Evolutionary conservation across 2,888 invertebrate species (phyloP), one percentile per base, ranked within the genome.

Genomic region (Allacma fusca): DNA sequence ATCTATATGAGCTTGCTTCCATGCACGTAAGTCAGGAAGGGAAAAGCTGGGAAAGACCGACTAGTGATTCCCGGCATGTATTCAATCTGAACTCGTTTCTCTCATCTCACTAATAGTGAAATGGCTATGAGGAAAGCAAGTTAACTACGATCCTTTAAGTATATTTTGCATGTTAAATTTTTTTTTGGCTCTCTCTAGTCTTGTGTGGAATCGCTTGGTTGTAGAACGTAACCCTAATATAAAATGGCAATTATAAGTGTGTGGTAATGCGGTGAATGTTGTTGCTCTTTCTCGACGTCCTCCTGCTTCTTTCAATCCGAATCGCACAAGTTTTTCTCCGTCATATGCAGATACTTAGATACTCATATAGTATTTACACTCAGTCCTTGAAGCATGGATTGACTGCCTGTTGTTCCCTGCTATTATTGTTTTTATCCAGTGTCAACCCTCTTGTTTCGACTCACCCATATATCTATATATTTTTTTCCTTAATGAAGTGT

Each of bases 191-290:
- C 24, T 34, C 43, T 43, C 21, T 69, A 34, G 62, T 62, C 16
- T 7, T 62, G 62, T 62, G 26, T 62, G 62, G 26, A 62, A 62
- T 62, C 23, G 23, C 23, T 50, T 12, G 62, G 62, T 62, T 24
- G 62, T 57, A 9, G 57, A 57, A 57, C 7, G 57, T 62, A 24
- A 62, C 7, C 62, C 62, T 62, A 68, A 68, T 68, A 68, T 40
- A 64, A 71, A 74, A 65, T 74, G 65, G 65, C 74, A 74, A 74
- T 74, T 74, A 74, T 74, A 74, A 74, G 65, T 74, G 65, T 74
- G 74, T 67, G 65, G 74, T 64, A 64, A 73, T 73, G 73, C 64
- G 64, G 73, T 64, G 64, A 67, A 74, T 74, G 74, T 65, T 62
- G 62, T 62, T 62, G 62, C 7, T 62, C 62, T 26, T 62, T 62